Base-by-base conservation (phyloP, 1,140 invertebrate genomes). In the Halictus rubicundus region DNA sequence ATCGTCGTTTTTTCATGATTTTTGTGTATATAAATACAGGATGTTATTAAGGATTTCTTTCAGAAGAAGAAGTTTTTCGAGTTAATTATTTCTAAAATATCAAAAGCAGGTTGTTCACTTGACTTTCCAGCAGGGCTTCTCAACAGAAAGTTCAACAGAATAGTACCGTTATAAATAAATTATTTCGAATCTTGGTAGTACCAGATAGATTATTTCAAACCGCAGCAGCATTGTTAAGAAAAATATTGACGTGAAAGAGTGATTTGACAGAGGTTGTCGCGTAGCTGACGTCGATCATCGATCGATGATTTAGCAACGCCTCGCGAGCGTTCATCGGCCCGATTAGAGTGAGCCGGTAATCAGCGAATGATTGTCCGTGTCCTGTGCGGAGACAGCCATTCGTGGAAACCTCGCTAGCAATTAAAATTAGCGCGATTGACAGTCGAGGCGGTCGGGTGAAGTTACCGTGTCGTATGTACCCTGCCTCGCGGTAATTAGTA, bases 401-500 rank as follows among this genome's bases (percentile, higher is more conserved):
- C 52, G 32, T 25, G 42, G 42, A 49, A 21, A 27, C 6, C 1
- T 12, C 6, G n/a, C 16, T 12, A 1, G 52, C 32, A 64, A 46
- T 64, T 64, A 49, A 73, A 73, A 73, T 73, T 37, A 23, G 68
- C 21, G n/a, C 46, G 25, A 64, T 21, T 14, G 52, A n/a, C 25
- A 27, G 27, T 21, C 60, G 49, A 52, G 19, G 49, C 49, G 49
- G 49, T 37, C 27, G 27, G 25, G 49, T 52, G 49, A 52, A 37
- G 46, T 8, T 7, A 25, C 3, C n/a, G 14, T 73, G 71, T 73
- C 71, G 27, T 52, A 57, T 8, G 42, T 32, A 32, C 37, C 14
- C 54, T 64, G 46, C 21, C 21, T 42, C 21, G 16, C 14, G 42
- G 27, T 73, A 73, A 73, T 73, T 73, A 73, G 60, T 70, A 59